A percentile compares a stretch with the other conserved stretches of the same genome.
phyloP scores from a whole-genome alignment of 2,113 vertebrate genomes.

The Bos javanicus region DNA sequence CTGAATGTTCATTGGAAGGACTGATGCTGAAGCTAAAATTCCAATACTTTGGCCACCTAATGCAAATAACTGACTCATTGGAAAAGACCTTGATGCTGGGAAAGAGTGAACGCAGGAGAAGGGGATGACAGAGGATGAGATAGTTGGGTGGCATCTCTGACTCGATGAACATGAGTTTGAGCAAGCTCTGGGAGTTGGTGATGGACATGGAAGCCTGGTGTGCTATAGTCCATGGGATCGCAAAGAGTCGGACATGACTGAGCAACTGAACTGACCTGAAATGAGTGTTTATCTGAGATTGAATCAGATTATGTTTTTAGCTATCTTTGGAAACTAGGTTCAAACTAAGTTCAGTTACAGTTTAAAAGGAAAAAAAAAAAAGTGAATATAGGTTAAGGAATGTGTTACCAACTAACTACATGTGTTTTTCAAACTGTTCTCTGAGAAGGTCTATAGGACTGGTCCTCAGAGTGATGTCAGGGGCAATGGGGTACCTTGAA shows the following conservation, averaged over 20 bases:
- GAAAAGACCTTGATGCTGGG: neutral
- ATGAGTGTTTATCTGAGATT: neutral
- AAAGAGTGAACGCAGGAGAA: neutral
- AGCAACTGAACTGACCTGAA: neutral
- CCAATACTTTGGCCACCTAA: neutral
- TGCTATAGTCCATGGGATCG: neutral
- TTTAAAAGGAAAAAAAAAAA: neutral
- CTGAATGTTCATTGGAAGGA: neutral
- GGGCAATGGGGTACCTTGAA: neutral
- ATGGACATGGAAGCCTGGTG: neutral
- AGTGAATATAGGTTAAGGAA: neutral
- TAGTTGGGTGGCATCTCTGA: neutral
- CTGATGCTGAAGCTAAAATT: neutral
- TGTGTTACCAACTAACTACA: neutral
- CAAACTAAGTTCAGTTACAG: neutral
- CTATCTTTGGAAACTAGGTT: neutral
- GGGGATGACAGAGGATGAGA: neutral
- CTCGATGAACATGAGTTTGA: neutral
- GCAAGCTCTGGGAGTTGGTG: neutral
- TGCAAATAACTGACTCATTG: neutral
- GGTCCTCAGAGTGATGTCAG: neutral
- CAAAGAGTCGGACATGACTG: neutral
- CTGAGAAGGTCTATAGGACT: neutral
- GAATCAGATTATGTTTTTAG: neutral
- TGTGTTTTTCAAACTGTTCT: neutral